Percentiles rank a stretch among this genome's conserved stretches.
These are phyloP conservation scores for Trachythela sp. DNA, from an alignment of 64 coral and sea anemone genomes.

Conservation along the genomic window DNA sequence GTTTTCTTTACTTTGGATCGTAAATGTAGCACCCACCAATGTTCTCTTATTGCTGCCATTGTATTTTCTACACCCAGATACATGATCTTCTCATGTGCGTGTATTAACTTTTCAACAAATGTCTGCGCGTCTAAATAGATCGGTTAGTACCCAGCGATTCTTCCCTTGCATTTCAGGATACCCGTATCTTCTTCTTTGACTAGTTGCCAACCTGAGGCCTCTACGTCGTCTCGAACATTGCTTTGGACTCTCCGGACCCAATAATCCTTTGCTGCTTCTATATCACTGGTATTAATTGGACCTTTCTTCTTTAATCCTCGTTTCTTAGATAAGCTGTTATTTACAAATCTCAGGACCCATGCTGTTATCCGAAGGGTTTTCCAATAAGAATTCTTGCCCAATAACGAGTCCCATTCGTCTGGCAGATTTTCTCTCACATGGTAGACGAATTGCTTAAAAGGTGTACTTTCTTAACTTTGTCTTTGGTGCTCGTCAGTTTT, in stretches of 20 bases:
- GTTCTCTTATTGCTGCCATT: slow-evolving; percentile 47
- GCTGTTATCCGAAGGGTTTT: slow-evolving; percentile 51
- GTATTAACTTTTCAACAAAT: slow-evolving; percentile 47
- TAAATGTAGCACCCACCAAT: slow-evolving; percentile 54
- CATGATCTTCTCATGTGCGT: slow-evolving; percentile 50
- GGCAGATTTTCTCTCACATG: slow-evolving; percentile 19
- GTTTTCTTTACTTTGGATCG: slow-evolving; percentile 52
- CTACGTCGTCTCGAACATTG: slow-evolving; percentile 7
- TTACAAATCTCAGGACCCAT: slow-evolving; percentile 49
- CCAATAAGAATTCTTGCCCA: slow-evolving; percentile 39
- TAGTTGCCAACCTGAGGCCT: slow-evolving; percentile 41
- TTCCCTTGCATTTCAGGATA: slow-evolving; percentile 42
- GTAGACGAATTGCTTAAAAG: not conserved
- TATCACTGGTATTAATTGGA: slow-evolving; percentile 18
- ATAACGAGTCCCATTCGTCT: slow-evolving; percentile 45
- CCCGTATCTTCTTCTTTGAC: slow-evolving; percentile 38
- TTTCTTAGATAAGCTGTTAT: slow-evolving; percentile 38
- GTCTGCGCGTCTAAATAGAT: slow-evolving; percentile 37
- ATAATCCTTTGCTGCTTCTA: slow-evolving; percentile 33
- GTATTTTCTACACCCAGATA: slow-evolving; percentile 46
- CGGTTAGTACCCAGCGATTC: slow-evolving; percentile 45
- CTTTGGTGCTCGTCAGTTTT: slow-evolving; percentile 17
- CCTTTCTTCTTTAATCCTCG: not conserved
- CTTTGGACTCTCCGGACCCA: slow-evolving; percentile 59
- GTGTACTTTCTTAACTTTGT: slow-evolving; percentile 23